A percentile compares a stretch with the other conserved stretches of the same genome.
Conservation (phyloP, 2,888 invertebrate species). For the Liodrosophila aerea region DNA sequence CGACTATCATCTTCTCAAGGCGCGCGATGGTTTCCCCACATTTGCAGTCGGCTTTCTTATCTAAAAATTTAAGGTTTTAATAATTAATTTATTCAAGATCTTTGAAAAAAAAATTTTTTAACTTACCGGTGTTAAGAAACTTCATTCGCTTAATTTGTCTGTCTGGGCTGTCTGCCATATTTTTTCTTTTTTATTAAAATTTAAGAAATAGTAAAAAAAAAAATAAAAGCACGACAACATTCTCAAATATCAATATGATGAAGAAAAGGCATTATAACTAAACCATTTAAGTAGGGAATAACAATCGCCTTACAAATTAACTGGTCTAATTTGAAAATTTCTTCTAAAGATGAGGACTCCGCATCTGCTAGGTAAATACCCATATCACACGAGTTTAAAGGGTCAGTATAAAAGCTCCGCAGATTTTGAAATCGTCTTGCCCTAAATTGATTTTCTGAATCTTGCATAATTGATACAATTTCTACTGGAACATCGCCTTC, state of each 20-base stretch:
- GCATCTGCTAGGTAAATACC: slow-evolving; percentile 2
- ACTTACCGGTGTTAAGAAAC: too few relatives aligned
- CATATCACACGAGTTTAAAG: neutral
- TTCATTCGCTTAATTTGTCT: neutral
- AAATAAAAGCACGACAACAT: neutral
- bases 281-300: too few relatives aligned
- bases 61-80: too few relatives aligned
- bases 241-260: neutral
- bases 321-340: too few relatives aligned
- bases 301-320: too few relatives aligned
- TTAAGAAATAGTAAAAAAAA: neutral
- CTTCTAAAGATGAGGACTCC: neutral
- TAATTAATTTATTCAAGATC: too few relatives aligned
- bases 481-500: neutral
- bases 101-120: too few relatives aligned
- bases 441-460: neutral
- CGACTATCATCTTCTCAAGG: too few relatives aligned
- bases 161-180: neutral
- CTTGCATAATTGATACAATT: slow-evolving; percentile 2
- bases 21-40: too few relatives aligned
- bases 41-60: too few relatives aligned
- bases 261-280: neutral
- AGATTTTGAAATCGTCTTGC: slow-evolving; percentile 1
- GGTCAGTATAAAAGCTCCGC: neutral
- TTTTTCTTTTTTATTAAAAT: neutral